These are phyloP conservation scores for Oscheius sp. DNA, from an alignment of 2,888 invertebrate species.

Conservation along the genomic window DNA sequence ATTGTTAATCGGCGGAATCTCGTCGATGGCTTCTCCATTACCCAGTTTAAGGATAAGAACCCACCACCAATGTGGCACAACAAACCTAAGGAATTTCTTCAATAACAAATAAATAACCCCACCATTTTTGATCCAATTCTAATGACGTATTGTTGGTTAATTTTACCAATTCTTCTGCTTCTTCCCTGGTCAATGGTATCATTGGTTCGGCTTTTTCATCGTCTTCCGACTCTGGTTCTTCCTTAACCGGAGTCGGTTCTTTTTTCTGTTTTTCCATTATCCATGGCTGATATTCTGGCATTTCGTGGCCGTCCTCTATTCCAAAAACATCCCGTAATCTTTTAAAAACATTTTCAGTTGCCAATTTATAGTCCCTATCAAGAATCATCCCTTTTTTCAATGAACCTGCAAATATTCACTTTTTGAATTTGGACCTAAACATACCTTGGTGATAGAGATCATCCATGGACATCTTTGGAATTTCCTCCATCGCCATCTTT, in stretches of 20 bases:
- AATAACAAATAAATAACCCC: neutral
- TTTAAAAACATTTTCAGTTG: neutral
- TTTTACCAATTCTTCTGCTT: conserved; percentile 37
- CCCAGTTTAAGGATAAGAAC: conserved; percentile 40
- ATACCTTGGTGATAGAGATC: neutral
- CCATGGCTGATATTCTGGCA: neutral
- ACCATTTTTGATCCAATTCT: conserved; percentile 49
- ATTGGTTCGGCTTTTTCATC: neutral
- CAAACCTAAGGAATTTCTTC: conserved; percentile 46
- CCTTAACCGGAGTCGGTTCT: too few species aligned
- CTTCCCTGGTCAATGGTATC: conserved; percentile 26
- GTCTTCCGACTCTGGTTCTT: neutral
- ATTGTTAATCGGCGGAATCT: conserved; percentile 55
- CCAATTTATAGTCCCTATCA: neutral
- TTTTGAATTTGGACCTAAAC: too few species aligned
- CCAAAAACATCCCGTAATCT: conserved; percentile 10
- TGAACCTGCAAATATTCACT: neutral
- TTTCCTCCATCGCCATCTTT: too few species aligned
- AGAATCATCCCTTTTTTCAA: neutral
- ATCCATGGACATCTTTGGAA: neutral
- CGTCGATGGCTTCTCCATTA: conserved; percentile 45
- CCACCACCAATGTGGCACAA: conserved; percentile 61
- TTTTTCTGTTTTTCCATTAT: too few species aligned
- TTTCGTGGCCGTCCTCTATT: neutral
- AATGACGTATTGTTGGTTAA: conserved; percentile 43